Percentiles rank a stretch among this genome's conserved stretches.
phyloP scores from a whole-genome alignment of 2,888 invertebrate genomes.

The Melanchra persicariae region DNA sequence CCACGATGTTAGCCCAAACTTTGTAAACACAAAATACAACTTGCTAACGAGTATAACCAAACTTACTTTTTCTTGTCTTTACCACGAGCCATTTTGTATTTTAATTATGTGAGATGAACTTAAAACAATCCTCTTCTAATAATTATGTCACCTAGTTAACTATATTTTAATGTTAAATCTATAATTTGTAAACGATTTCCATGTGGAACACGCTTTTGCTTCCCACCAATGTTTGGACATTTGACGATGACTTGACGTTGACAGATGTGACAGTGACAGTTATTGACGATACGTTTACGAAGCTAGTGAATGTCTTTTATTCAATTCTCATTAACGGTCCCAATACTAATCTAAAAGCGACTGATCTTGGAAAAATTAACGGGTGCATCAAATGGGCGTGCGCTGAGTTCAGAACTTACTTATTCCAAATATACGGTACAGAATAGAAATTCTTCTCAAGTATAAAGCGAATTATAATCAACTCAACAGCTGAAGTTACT shows the following conservation, averaged over 20 bases:
- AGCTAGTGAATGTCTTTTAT: neutral
- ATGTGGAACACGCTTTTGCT: conserved; percentile 44
- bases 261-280: conserved; percentile 16
- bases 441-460: no score
- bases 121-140: neutral
- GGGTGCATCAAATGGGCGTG: no score
- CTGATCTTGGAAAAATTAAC: no score
- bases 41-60: conserved; percentile 63
- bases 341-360: no score
- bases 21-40: conserved; percentile 35
- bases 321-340: no score
- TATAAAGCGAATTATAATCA: no score
- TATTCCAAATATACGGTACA: no score
- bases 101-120: neutral
- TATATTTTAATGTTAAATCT: neutral
- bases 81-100: conserved; percentile 84
- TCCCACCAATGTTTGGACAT: conserved; percentile 22
- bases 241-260: conserved; percentile 4
- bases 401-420: no score
- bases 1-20: conserved; percentile 42
- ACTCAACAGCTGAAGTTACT: no score
- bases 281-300: conserved; percentile 1
- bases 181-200: conserved; percentile 22
- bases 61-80: conserved; percentile 89
- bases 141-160: neutral